These are phyloP conservation scores for Menidia beryllina DNA, from an alignment of 2,113 vertebrate species.

Conservation along the genomic window DNA sequence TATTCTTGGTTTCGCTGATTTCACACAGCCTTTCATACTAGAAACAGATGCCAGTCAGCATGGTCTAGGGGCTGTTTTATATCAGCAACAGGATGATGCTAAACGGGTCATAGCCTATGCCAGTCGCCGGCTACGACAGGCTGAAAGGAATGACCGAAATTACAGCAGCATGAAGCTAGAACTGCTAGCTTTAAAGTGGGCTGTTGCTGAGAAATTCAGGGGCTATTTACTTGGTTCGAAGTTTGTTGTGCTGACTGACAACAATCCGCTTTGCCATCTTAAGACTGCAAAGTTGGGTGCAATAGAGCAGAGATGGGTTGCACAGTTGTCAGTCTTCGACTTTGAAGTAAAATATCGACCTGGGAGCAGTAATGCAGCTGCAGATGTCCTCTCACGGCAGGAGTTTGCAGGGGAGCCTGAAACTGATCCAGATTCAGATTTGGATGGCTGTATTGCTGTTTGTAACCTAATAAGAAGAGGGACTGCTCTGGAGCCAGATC, in stretches of 20 bases:
- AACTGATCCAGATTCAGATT: not conserved
- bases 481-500: not conserved
- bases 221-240: not conserved
- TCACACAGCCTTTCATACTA: not conserved
- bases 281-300: not conserved
- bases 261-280: constrained; percentile 1
- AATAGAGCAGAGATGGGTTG: constrained; percentile 4
- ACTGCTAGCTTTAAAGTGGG: not conserved
- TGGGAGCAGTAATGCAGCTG: not conserved
- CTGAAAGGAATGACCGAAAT: not conserved
- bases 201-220: not conserved
- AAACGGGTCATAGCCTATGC: not conserved
- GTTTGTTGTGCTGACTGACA: not conserved
- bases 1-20: not conserved
- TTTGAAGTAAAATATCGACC: constrained; percentile 15
- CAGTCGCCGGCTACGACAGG: not conserved
- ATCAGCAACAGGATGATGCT: not conserved
- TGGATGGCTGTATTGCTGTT: not conserved
- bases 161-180: constrained; percentile 6
- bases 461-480: no score
- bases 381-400: constrained; percentile 8
- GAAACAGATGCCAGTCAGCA: not conserved
- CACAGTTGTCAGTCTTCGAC: constrained; percentile 8
- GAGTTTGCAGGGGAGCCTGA: not conserved
- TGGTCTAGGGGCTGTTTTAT: not conserved